A percentile compares a stretch with the other conserved stretches of the same genome.
Conservation (phyloP, 2,113 vertebrate species). For the Rana temporaria region DNA sequence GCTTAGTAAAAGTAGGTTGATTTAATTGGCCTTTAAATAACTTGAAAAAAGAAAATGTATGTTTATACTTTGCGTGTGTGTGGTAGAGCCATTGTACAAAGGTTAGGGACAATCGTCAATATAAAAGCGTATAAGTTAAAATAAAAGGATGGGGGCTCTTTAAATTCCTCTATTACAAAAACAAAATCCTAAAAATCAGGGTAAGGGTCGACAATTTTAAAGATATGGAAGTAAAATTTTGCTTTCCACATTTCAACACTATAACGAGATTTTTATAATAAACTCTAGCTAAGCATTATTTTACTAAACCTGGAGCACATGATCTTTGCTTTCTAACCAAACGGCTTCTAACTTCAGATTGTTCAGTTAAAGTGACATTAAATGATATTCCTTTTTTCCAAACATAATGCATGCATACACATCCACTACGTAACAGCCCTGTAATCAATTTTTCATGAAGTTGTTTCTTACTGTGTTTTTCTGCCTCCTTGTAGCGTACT, state of each 20-base stretch:
- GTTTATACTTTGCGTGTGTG: slow-evolving; percentile 11
- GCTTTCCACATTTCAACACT: neutral
- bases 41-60: neutral
- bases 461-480: no score
- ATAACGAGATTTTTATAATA: neutral
- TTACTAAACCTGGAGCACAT: neutral
- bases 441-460: no score
- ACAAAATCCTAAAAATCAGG: neutral
- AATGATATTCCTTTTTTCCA: no score
- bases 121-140: slow-evolving; percentile 50
- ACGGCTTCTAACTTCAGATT: no score
- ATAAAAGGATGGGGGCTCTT: neutral
- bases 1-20: slow-evolving; percentile 47
- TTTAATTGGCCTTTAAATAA: neutral
- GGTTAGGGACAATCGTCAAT: slow-evolving; percentile 6
- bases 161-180: neutral
- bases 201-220: no score
- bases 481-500: no score
- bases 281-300: neutral
- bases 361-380: no score
- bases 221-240: neutral
- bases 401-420: no score
- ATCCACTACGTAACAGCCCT: no score
- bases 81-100: slow-evolving; percentile 26
- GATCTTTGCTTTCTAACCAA: no score